Conservation (phyloP, 2,888 invertebrate genomes). For the Archips crataeganus region DNA sequence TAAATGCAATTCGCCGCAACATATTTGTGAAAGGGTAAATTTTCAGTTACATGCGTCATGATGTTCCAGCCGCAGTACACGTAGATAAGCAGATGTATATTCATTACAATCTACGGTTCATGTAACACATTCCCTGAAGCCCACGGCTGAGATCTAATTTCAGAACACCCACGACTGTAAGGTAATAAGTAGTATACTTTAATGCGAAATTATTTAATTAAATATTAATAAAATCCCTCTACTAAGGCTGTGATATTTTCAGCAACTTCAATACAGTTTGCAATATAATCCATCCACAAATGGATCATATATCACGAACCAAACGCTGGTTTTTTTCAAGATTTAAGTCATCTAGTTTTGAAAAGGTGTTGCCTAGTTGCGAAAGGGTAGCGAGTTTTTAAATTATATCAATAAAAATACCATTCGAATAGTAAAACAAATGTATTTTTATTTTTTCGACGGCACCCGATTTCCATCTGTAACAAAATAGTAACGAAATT, state of each 20-base stretch:
- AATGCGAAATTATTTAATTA: neutral
- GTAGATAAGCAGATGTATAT: slow-evolving; percentile 5
- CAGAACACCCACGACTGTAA: slow-evolving; percentile 18
- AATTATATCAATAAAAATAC: too few relatives aligned
- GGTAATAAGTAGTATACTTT: slow-evolving; percentile 10
- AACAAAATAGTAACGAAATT: too few relatives aligned
- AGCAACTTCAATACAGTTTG: neutral
- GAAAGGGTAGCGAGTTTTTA: too few relatives aligned
- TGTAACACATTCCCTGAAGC: slow-evolving; percentile 26
- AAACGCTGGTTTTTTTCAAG: neutral
- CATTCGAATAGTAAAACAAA: too few relatives aligned
- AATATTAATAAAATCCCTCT: neutral
- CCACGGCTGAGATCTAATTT: slow-evolving; percentile 19
- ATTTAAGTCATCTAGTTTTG: neutral
- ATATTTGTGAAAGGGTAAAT: neutral
- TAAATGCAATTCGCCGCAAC: neutral
- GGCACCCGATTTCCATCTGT: too few relatives aligned
- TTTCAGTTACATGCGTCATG: slow-evolving; percentile 7
- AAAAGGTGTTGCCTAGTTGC: too few relatives aligned
- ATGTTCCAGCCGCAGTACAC: slow-evolving; percentile 14
- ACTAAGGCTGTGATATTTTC: neutral
- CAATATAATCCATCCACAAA: neutral
- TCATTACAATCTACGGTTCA: slow-evolving; percentile 13
- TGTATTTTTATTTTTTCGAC: too few relatives aligned
- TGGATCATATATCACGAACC: neutral